Evolutionary conservation across 2,113 vertebrate species (phyloP), one percentile per base, ranked within the genome.

Genomic region (Xerus inauris): DNA sequence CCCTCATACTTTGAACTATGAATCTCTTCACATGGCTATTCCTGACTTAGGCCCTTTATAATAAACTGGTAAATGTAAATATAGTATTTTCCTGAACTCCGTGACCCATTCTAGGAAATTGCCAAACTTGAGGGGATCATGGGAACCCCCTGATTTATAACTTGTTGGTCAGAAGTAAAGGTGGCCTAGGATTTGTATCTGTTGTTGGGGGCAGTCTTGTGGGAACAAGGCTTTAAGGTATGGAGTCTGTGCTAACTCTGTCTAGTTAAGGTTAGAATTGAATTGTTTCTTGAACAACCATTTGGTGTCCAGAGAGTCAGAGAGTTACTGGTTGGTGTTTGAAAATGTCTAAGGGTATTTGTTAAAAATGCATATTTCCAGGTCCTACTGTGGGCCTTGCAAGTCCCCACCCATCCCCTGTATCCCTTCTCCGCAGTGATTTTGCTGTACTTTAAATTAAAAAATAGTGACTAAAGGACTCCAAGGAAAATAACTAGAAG

Each of bases 341-440:
- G n/a, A 83, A 47, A 83, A 30, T n/a, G 73, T 7, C 5, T 17
- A 19, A 35, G 24, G 11, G 30, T 86, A 30, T 20, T 87, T 90
- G 75, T 54, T 96, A 71, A 93, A 92, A 93, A 91, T 79, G 17
- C n/a, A 94, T 20, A 4, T 45, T 76, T 54, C 45, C 59, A 79
- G 88, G 16, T 32, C 54, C 10, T 90, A 26, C n/a, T 79, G 26
- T 45, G 67, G 54, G 84, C 32, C 26, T 94, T 79, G 16, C 40
- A 86, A 57, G 6, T 22, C 30, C 49, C 28, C 19, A 17, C 30
- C 14, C 64, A 28, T 14, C 35, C 64, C 32, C 32, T 32, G 28
- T 5, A 35, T 13, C 13, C 9, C 17, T 22, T 6, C 6, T 35
- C 13, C 47, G 19, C n/a, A 30, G 30, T 92, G 47, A 84, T 75